phyloP scores from a whole-genome alignment of 2,113 vertebrate genomes.

The Pygoscelis adeliae region DNA sequence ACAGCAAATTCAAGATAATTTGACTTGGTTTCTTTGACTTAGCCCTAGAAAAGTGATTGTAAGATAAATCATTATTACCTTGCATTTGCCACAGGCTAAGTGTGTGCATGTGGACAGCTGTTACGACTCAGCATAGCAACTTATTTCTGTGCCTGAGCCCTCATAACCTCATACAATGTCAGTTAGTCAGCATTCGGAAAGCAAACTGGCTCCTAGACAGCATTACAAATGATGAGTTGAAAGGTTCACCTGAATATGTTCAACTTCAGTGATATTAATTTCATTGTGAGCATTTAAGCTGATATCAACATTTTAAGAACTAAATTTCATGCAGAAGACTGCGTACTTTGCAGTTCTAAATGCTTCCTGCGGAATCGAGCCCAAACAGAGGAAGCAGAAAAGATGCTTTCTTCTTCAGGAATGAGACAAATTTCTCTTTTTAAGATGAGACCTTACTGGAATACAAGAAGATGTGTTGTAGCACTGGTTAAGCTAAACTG shows the following conservation, averaged over 20 bases:
- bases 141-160: background rate
- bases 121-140: background rate
- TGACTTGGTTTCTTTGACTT: background rate
- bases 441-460: background rate
- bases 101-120: background rate
- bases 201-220: background rate
- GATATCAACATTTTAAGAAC: background rate
- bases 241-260: background rate
- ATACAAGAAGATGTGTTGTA: background rate
- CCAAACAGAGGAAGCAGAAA: background rate
- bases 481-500: background rate
- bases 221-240: background rate
- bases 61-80: background rate
- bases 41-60: background rate
- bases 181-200: background rate
- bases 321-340: background rate
- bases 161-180: background rate
- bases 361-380: background rate
- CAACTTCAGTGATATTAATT: background rate
- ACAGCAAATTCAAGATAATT: background rate
- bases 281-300: background rate
- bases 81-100: background rate
- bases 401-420: background rate
- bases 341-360: background rate
- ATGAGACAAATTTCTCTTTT: background rate